Evolutionary conservation across 2,113 vertebrate species (phyloP).

Genomic region (Forbesichthys agassizii): DNA sequence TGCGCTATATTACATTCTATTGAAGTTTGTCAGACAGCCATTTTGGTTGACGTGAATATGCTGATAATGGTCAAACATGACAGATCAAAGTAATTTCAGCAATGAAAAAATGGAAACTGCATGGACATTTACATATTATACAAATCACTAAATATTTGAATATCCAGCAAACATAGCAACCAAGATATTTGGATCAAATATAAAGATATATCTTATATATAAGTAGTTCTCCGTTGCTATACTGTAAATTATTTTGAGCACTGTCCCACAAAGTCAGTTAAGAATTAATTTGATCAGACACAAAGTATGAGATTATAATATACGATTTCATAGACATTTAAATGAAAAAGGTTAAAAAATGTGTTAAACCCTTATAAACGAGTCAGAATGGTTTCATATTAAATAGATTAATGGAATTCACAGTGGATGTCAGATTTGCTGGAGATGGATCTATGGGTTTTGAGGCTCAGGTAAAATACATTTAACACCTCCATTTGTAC

Average conservation of each 20-base stretch:
- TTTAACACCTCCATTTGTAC: not conserved
- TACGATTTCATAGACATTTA: not conserved
- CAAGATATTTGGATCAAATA: not conserved
- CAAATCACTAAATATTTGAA: not conserved
- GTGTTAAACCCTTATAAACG: not conserved
- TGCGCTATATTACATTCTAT: slow-evolving; percentile 5
- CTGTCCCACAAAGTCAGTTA: not conserved
- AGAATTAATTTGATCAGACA: not conserved
- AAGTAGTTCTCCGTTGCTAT: not conserved
- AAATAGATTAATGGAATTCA: slow-evolving; percentile 80
- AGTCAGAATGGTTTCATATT: slow-evolving; percentile 79
- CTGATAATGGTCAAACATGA: not conserved
- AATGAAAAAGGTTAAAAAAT: not conserved
- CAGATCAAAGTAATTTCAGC: not conserved
- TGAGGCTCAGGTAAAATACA: slow-evolving; percentile 77
- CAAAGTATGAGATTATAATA: not conserved
- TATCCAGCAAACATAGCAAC: not conserved
- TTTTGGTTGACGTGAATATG: not conserved
- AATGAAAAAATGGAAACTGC: not conserved
- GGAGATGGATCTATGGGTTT: slow-evolving; percentile 81
- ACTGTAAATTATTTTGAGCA: not conserved
- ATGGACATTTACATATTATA: not conserved
- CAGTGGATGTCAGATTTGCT: slow-evolving; percentile 79
- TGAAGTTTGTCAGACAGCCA: not conserved
- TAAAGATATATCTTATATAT: not conserved